A percentile compares a stretch with the other conserved stretches of the same genome.
phyloP scores from a whole-genome alignment of 1,140 invertebrate species.

The Brachionus sp. region DNA sequence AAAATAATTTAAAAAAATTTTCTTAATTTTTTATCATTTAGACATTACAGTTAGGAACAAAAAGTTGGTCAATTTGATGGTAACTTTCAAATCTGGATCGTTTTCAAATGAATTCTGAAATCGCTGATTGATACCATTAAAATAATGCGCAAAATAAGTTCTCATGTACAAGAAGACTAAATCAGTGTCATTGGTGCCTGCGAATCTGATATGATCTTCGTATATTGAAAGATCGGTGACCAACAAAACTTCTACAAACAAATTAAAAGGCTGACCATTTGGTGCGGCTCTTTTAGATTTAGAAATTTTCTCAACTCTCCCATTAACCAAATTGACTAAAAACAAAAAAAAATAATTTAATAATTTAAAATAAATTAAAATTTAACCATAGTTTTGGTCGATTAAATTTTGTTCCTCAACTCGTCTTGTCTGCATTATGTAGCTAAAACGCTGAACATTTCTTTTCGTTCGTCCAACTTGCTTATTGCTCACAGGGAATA shows the following conservation, averaged over 20 bases:
- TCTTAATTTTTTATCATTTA: background rate
- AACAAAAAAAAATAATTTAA: background rate
- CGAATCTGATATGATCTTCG: conserved; percentile 18
- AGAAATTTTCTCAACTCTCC: background rate
- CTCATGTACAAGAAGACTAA: conserved; percentile 39
- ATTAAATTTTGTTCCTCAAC: background rate
- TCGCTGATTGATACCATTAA: conserved; percentile 30
- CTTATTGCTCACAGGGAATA: background rate
- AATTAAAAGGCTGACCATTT: conserved; percentile 32
- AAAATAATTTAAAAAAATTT: background rate
- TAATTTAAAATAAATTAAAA: background rate
- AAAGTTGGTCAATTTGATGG: conserved; percentile 12
- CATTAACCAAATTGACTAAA: background rate
- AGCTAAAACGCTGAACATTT: background rate
- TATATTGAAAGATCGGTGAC: conserved; percentile 12
- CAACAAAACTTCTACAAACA: background rate
- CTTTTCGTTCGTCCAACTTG: background rate
- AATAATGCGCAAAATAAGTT: conserved; percentile 43
- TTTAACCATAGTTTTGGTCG: background rate
- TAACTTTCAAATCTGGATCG: conserved; percentile 39
- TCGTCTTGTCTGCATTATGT: background rate
- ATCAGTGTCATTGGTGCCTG: conserved; percentile 7
- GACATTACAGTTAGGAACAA: conserved; percentile 19
- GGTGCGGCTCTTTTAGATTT: conserved; percentile 11
- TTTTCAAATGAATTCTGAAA: conserved; percentile 24